A percentile compares a stretch with the other conserved stretches of the same genome.
phyloP scores from a whole-genome alignment of 1,140 invertebrate genomes.

The Caenorhabditis tropicalis region DNA sequence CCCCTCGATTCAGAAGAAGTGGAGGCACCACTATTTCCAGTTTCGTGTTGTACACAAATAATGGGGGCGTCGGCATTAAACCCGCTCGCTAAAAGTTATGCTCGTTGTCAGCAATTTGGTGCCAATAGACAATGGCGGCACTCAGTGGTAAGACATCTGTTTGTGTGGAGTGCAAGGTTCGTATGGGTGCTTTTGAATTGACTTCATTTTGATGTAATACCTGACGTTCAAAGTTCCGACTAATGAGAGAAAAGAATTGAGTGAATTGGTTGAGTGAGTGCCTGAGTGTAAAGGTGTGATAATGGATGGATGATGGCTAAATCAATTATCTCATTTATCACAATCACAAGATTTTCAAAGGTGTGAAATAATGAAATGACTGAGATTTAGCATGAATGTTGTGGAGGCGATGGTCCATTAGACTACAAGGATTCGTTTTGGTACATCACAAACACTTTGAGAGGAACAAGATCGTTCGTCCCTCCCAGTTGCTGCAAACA shows the following conservation, averaged over 20 bases:
- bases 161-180: not conserved
- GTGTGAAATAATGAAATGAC: not conserved
- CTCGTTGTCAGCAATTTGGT: constrained; percentile 58
- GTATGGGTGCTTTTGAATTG: not conserved
- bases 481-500: constrained; percentile 68
- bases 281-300: constrained; percentile 32
- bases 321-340: not conserved
- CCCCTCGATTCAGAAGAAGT: constrained; percentile 13
- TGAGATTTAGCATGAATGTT: constrained; percentile 69
- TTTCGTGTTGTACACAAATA: constrained; percentile 54
- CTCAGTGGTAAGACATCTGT: constrained; percentile 14
- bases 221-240: constrained; percentile 1
- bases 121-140: constrained; percentile 58
- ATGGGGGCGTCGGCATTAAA: constrained; percentile 55
- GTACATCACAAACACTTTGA: constrained; percentile 69
- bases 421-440: constrained; percentile 70
- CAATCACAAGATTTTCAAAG: not conserved
- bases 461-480: constrained; percentile 69
- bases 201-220: not conserved
- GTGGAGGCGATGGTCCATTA: constrained; percentile 63
- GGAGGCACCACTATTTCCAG: constrained; percentile 38
- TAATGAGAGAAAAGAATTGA: constrained; percentile 22
- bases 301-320: not conserved
- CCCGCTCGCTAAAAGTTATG: constrained; percentile 51
- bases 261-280: constrained; percentile 4